These are phyloP conservation scores for Manduca sexta DNA, from an alignment of 1,140 invertebrate species.

Conservation along the genomic window DNA sequence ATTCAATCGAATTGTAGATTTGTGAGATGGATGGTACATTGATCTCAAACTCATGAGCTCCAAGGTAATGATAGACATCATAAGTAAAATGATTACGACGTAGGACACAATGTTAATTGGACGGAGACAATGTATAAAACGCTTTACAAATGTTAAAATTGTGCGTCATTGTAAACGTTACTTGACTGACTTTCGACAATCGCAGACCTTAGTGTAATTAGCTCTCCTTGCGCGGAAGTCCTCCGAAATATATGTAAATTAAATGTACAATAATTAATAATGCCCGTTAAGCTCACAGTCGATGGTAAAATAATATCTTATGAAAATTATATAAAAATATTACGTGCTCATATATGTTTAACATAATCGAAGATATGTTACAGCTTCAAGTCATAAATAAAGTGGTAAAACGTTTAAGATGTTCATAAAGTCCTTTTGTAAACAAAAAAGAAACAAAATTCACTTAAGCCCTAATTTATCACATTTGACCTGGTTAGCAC, in stretches of 20 bases:
- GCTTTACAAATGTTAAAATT: slow-evolving; percentile 43
- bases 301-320: slow-evolving; percentile 22
- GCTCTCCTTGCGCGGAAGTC: slow-evolving; percentile 8
- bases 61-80: too few relatives aligned
- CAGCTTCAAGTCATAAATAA: slow-evolving; percentile 15
- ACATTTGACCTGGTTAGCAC: slow-evolving; percentile 66
- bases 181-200: background rate
- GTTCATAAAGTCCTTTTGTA: slow-evolving; percentile 7
- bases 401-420: slow-evolving; percentile 25
- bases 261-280: slow-evolving; percentile 48
- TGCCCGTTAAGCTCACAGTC: slow-evolving; percentile 52
- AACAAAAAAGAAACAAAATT: slow-evolving; percentile 30
- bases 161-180: slow-evolving; percentile 32
- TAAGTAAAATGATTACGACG: slow-evolving; percentile 3
- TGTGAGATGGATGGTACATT: background rate
- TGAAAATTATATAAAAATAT: slow-evolving; percentile 12
- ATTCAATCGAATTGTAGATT: background rate
- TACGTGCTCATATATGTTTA: slow-evolving; percentile 10
- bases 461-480: slow-evolving; percentile 64
- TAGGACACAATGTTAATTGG: slow-evolving; percentile 32
- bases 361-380: slow-evolving; percentile 20
- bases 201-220: background rate
- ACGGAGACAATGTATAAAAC: slow-evolving; percentile 50
- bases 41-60: background rate
- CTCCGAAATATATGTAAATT: slow-evolving; percentile 13